Evolutionary conservation across 2,797 vertebrate genomes (phyloP).

Genomic region (Galago senegalensis): DNA sequence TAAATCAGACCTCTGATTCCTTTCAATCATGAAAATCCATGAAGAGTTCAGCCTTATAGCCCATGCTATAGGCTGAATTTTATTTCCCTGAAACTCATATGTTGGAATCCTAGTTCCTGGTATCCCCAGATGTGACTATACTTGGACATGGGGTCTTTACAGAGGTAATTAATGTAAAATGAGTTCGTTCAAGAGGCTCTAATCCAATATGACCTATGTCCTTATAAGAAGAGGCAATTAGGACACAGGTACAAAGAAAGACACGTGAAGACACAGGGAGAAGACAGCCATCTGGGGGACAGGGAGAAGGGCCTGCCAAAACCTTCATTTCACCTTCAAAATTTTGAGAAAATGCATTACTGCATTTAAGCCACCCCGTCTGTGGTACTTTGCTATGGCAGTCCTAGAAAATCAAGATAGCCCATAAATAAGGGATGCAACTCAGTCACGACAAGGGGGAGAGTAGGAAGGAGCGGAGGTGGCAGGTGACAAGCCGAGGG

Average conservation of each 20-base stretch:
- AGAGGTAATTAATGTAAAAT: not conserved
- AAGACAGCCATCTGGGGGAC: not conserved
- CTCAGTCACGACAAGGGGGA: not conserved
- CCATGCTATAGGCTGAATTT: not conserved
- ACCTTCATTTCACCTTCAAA: not conserved
- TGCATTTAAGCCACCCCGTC: not conserved
- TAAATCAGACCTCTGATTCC: slow-evolving; percentile 65
- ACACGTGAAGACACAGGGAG: not conserved
- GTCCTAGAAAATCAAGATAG: not conserved
- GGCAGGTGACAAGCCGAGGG: not conserved
- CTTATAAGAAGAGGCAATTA: not conserved
- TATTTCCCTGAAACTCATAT: not conserved
- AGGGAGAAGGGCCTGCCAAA: not conserved
- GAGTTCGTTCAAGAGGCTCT: not conserved
- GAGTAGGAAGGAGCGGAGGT: not conserved
- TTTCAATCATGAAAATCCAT: slow-evolving; percentile 73
- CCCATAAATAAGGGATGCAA: not conserved
- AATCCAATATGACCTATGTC: not conserved
- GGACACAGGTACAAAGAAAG: not conserved
- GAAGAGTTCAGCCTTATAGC: not conserved
- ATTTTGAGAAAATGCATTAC: not conserved
- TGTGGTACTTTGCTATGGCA: not conserved
- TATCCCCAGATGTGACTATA: not conserved
- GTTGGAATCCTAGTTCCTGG: not conserved
- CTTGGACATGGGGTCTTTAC: not conserved